Conservation (phyloP, 1,140 invertebrate species). For the Drosophila pectinifera region DNA sequence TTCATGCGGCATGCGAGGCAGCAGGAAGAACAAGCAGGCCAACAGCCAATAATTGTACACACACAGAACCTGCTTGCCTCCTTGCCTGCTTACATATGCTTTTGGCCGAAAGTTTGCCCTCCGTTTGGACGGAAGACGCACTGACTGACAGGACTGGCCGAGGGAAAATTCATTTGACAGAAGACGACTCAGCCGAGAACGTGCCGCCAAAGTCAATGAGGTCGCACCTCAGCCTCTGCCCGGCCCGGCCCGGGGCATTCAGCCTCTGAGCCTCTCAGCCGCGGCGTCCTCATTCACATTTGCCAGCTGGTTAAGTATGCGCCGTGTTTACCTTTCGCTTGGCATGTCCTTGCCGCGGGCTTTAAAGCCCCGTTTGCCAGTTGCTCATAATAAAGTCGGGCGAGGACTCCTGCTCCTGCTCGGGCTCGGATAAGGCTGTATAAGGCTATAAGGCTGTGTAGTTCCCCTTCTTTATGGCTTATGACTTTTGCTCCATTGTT, state of each 20-base stretch:
- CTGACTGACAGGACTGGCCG: slow-evolving; percentile 32
- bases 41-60: slow-evolving; percentile 56
- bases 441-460: slow-evolving; percentile 9
- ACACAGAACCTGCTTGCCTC: slow-evolving; percentile 31
- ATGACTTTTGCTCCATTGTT: slow-evolving; percentile 69
- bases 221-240: slow-evolving; percentile 43
- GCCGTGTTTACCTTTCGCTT: slow-evolving; percentile 65
- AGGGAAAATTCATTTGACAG: slow-evolving; percentile 42
- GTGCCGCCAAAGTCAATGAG: slow-evolving; percentile 78
- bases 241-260: slow-evolving; percentile 30
- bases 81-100: slow-evolving; percentile 66
- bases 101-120: slow-evolving; percentile 37
- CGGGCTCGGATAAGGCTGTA: background rate
- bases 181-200: slow-evolving; percentile 52
- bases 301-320: slow-evolving; percentile 62
- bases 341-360: slow-evolving; percentile 65
- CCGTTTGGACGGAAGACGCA: slow-evolving; percentile 17
- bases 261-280: slow-evolving; percentile 32
- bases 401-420: background rate
- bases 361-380: slow-evolving; percentile 29
- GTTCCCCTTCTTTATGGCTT: slow-evolving; percentile 36
- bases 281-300: slow-evolving; percentile 55
- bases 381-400: slow-evolving; percentile 46
- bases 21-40: slow-evolving; percentile 43
- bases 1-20: slow-evolving; percentile 73